phyloP scores from a whole-genome alignment of 2,113 vertebrate genomes.

The Macquaria australasica region DNA sequence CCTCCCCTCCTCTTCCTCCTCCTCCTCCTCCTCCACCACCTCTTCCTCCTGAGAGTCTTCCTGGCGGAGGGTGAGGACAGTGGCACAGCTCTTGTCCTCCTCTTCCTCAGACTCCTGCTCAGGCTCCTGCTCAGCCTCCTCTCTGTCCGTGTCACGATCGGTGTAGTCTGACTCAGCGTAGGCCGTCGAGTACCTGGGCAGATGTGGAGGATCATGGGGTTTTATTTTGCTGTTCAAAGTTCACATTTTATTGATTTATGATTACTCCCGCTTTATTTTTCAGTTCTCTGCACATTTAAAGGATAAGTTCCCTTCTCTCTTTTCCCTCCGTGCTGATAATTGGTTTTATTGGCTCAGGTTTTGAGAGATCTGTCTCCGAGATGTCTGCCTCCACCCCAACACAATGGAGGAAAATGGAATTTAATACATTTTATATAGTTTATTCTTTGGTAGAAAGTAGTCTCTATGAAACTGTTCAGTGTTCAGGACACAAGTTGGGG shows the following conservation, averaged over 20 bases:
- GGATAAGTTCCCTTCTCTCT: background rate
- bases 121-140: constrained; percentile 74
- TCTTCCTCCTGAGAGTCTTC: constrained; percentile 80
- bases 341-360: no score
- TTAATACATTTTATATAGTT: no score
- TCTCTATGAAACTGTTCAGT: background rate
- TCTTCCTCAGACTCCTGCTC: constrained; percentile 77
- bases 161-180: constrained; percentile 93
- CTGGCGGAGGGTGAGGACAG: constrained; percentile 84
- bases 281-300: background rate
- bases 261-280: background rate
- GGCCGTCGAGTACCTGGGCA: constrained; percentile 90
- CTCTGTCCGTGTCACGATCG: constrained; percentile 89
- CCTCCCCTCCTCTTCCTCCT: constrained; percentile 29
- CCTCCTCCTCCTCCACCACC: constrained; percentile 59
- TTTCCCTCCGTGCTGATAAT: no score
- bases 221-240: background rate
- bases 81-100: constrained; percentile 89
- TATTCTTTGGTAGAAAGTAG: background rate
- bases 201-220: background rate
- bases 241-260: background rate
- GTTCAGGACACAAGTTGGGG: background rate
- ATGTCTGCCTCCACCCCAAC: no score
- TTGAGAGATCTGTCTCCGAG: no score
- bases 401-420: no score